Base-by-base conservation (phyloP, 1,140 invertebrate genomes). In the Dufourea novaeangliae region DNA sequence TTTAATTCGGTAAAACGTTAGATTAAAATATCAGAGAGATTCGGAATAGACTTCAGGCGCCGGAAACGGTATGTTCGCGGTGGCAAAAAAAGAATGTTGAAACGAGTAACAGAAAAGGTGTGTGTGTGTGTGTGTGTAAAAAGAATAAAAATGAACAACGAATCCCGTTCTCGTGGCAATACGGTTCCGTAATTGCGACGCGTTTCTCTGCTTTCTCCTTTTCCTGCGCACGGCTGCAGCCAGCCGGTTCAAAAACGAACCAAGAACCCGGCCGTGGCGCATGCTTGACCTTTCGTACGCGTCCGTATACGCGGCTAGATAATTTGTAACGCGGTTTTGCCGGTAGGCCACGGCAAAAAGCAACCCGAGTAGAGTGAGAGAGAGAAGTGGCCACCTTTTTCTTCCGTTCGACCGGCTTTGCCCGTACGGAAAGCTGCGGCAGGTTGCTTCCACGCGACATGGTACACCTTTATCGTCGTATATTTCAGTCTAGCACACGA, bases 321-420 rank as follows among this genome's bases (percentile, higher is more conserved):
- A 86, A 86, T 86, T 86, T 86, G 84, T 85, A 86, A 85, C 77
- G 66, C 41, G 80, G 80, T 86, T 86, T 85, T 84, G 76, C 73
- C 56, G 77, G 72, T 57, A 74, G 69, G 54, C 27, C 68, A 62
- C 27, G 29, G 67, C 63, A 68, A 73, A 82, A 82, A 82, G 56
- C 74, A 70, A 83, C 68, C 74, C 57, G 50, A 63, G 59, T 25
- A 14, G 29, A 34, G 25, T 1, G 34, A 32, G 29, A 32, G n/a
- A 25, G 61, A 25, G 27, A 32, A 1, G 2, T 34, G 10, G 29
- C 39, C 67, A 17, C 22, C 56, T 83, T 72, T 83, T 78, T 78
- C 50, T 39, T 56, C n/a, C 29, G 74, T 67, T 78, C 57, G 61
- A 82, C 69, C 62, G 46, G 61, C 44, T 41, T 50, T 37, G 12